Evolutionary conservation across 2,888 invertebrate genomes (phyloP).

Genomic region (Sphinx pinastri): DNA sequence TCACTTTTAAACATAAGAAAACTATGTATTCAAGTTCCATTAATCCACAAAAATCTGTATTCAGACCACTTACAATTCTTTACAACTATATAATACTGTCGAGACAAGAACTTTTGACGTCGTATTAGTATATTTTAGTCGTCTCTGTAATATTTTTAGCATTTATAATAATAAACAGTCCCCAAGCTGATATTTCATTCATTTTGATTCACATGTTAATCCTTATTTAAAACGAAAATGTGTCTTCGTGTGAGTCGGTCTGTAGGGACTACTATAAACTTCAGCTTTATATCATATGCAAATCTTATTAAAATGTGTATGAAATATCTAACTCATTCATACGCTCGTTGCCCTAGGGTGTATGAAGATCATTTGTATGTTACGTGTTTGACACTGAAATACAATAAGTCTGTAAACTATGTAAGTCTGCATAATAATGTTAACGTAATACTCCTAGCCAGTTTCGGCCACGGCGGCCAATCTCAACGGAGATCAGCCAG

Average conservation of each 20-base stretch:
- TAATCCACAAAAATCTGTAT: too few relatives aligned
- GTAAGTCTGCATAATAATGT: too few relatives aligned
- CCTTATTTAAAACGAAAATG: background rate
- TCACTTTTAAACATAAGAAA: too few relatives aligned
- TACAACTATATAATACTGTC: background rate
- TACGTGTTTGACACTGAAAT: background rate
- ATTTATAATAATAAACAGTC: background rate
- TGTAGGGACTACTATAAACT: slow-evolving; percentile 6
- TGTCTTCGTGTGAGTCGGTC: background rate
- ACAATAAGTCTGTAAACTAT: background rate
- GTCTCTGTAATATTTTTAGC: background rate
- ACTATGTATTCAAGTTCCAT: too few relatives aligned
- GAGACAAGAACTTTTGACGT: background rate
- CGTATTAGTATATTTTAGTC: background rate
- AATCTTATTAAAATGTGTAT: slow-evolving; percentile 9
- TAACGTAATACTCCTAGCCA: too few relatives aligned
- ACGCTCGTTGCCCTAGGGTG: background rate
- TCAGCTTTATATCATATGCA: slow-evolving; percentile 5
- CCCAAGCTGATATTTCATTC: background rate
- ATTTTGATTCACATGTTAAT: slow-evolving; percentile 6
- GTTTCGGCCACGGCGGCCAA: too few relatives aligned
- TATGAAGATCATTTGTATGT: background rate
- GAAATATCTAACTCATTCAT: slow-evolving; percentile 6
- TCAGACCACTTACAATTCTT: too few relatives aligned
- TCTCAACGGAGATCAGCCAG: too few relatives aligned